These are phyloP conservation scores for Nanger granti DNA, from an alignment of 2,113 vertebrate species.

Conservation along the genomic window DNA sequence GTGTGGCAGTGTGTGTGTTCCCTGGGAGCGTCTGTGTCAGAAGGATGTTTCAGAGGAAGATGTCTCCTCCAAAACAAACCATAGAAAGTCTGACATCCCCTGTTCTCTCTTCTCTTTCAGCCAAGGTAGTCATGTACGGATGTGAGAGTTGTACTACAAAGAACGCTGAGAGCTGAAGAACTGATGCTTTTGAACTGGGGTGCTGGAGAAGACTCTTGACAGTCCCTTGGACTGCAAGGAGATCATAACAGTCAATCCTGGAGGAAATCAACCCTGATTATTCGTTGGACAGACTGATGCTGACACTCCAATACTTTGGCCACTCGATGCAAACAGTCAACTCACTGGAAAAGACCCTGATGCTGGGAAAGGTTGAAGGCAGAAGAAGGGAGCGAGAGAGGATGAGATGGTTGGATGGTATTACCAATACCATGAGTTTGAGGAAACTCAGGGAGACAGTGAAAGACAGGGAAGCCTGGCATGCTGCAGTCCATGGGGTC, in stretches of 20 bases:
- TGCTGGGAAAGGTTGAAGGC: not conserved
- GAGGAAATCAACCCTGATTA: not conserved
- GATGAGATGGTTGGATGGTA: not conserved
- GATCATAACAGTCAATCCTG: not conserved
- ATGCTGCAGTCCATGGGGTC: not conserved
- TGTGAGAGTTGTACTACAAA: not conserved
- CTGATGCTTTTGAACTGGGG: not conserved
- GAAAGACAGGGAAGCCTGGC: not conserved
- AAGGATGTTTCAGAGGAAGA: conserved; percentile 16
- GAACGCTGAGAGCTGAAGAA: not conserved
- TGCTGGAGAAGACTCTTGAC: not conserved
- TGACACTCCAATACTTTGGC: not conserved
- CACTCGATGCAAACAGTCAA: not conserved
- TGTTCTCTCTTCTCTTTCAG: conserved; percentile 47
- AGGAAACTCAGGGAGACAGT: not conserved
- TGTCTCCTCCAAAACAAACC: conserved; percentile 20
- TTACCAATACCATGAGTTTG: not conserved
- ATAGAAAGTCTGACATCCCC: conserved; percentile 28
- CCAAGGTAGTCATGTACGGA: not conserved
- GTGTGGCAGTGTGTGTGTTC: not conserved
- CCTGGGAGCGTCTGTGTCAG: not conserved
- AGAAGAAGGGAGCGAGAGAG: not conserved
- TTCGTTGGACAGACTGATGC: not conserved
- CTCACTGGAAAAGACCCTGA: not conserved
- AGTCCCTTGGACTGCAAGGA: not conserved